Base-by-base conservation (phyloP, 2,113 vertebrate genomes). In the Muscicapa adusta region DNA sequence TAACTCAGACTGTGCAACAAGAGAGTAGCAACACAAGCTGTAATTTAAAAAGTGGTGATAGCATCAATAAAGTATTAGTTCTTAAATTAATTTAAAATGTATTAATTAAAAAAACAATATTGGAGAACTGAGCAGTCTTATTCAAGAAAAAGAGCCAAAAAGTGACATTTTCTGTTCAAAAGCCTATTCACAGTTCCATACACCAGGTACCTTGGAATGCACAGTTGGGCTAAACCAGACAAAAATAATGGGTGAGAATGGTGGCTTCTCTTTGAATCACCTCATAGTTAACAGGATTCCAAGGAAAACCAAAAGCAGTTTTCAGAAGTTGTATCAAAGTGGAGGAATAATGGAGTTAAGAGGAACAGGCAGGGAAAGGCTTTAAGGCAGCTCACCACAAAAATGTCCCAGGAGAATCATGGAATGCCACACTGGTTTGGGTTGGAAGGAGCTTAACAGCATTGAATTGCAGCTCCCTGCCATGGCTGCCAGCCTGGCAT, bases 11-110 rank as follows among this genome's bases (percentile, higher is more conserved):
- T 14, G 76, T 14, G 76, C 56, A 67, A 89, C 26, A 8, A 10
- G 6, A 31, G 31, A 65, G 63, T 3, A 20, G 9, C 0, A 1
- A 57, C 36, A 18, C 1, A 3, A 51, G 40, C 26, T 60, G 45
- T 3, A 3, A n/a, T 48, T 75, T 48, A 12, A 38, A 12, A 77
- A 50, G 42, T 10, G 33, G 14, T 8, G 18, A 83, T 0, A 51
- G 20, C 58, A 48, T 45, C 36, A 16, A 54, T 66, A 16, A 76
- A 47, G 34, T 4, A 17, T 75, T 40, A 40, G 48, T 85, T 40
- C 22, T 72, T 72, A 26, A 34, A 72, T 45, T 28, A 36, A 54
- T 38, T 83, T 0, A 28, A 73, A 73, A 47, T 8, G 6, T 4
- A n/a, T 38, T n/a, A 10, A 61, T 42, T 23, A 51, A 51, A 79